phyloP scores from a whole-genome alignment of 2,113 vertebrate species.

The Scopus umbretta region DNA sequence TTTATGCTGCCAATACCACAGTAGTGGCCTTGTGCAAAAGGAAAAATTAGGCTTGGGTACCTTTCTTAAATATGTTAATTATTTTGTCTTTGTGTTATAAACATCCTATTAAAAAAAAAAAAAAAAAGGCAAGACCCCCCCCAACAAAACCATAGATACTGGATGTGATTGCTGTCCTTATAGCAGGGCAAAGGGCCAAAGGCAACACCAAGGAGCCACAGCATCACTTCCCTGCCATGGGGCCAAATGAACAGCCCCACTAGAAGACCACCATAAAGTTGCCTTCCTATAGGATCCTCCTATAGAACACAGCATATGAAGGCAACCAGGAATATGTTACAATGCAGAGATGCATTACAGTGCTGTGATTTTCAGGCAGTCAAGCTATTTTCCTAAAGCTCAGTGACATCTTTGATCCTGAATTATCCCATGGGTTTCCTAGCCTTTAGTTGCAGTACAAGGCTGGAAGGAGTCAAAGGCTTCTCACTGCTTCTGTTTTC shows the following conservation, averaged over 20 bases:
- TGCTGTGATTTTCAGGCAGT: background rate
- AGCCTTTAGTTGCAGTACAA: background rate
- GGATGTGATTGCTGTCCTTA: background rate
- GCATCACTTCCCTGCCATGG: background rate
- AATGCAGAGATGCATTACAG: background rate
- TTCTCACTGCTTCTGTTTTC: background rate
- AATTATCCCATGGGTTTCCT: background rate
- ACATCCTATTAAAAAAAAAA: background rate
- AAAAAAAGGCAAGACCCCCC: accelerated
- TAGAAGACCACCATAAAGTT: background rate
- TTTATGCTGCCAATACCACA: background rate
- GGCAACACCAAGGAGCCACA: background rate
- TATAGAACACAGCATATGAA: background rate
- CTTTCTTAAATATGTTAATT: background rate
- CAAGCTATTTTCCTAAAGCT: background rate
- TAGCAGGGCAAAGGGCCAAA: background rate
- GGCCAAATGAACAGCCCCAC: background rate
- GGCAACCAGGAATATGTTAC: background rate
- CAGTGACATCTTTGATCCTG: accelerated
- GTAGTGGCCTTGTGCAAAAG: background rate
- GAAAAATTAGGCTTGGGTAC: background rate
- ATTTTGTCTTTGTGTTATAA: background rate
- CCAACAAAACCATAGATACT: background rate
- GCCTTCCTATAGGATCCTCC: background rate
- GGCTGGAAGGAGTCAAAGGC: background rate